phyloP scores from a whole-genome alignment of 2,797 vertebrate species.

The Cyclopterus lumpus region DNA sequence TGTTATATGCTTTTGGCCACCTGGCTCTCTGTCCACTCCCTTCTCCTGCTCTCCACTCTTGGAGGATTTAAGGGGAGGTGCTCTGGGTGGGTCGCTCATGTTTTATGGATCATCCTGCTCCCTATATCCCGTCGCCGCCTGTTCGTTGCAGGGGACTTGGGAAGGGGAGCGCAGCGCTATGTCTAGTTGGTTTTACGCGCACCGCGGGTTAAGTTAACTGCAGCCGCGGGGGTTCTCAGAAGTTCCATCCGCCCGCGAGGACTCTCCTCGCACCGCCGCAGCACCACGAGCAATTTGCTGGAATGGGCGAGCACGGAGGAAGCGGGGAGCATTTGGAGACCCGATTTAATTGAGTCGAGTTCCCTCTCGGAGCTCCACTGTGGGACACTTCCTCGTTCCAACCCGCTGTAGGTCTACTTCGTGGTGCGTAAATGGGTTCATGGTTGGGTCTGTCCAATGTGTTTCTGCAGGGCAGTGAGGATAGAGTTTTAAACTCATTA shows the following conservation, averaged over 20 bases:
- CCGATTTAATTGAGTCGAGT: slow-evolving; percentile 35
- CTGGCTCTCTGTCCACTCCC: slow-evolving; percentile 57
- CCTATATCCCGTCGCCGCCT: slow-evolving; percentile 57
- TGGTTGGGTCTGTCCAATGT: slow-evolving; percentile 20
- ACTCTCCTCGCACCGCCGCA: slow-evolving; percentile 44
- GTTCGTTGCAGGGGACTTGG: slow-evolving; percentile 49
- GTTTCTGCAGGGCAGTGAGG: slow-evolving; percentile 35
- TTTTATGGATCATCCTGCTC: slow-evolving; percentile 70
- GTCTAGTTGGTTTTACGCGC: slow-evolving; percentile 36
- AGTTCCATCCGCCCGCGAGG: slow-evolving; percentile 46
- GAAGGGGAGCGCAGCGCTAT: slow-evolving; percentile 12
- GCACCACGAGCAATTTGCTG: slow-evolving; percentile 56
- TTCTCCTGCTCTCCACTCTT: slow-evolving; percentile 48
- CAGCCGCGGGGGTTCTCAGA: slow-evolving; percentile 19
- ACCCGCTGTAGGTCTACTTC: slow-evolving; percentile 4
- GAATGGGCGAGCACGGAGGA: slow-evolving; percentile 61
- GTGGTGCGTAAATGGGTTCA: slow-evolving; percentile 58
- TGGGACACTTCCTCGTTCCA: slow-evolving; percentile 18
- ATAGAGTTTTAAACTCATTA: slow-evolving; percentile 62
- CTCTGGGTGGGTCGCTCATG: slow-evolving; percentile 78
- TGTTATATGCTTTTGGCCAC: slow-evolving; percentile 33
- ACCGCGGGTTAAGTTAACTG: slow-evolving; percentile 22
- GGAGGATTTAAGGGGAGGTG: slow-evolving; percentile 72
- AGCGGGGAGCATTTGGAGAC: slow-evolving; percentile 37
- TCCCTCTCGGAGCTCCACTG: slow-evolving; percentile 16